phyloP scores from a whole-genome alignment of 1,140 invertebrate species.

The Pogonognathellus flavescens region DNA sequence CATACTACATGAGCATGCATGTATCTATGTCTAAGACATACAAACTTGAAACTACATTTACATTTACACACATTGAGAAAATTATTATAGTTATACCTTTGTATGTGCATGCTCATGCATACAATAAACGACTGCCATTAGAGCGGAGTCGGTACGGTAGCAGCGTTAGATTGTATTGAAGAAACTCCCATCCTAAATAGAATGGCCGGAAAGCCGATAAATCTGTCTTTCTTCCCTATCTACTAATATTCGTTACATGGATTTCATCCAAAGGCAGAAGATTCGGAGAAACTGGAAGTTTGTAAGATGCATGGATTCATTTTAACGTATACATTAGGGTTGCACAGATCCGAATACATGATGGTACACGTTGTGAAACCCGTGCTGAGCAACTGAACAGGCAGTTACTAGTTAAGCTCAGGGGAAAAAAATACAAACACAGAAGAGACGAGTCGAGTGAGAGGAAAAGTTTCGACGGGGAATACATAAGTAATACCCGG shows the following conservation, averaged over 20 bases:
- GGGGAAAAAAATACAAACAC: background rate
- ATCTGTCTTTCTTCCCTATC: conserved; percentile 49
- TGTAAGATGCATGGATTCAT: conserved; percentile 37
- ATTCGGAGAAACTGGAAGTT: conserved; percentile 32
- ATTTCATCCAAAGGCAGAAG: conserved; percentile 51
- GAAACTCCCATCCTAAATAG: conserved; percentile 51
- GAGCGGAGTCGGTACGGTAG: background rate
- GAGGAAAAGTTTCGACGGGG: conserved; percentile 50
- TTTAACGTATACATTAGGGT: conserved; percentile 19
- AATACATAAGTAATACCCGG: conserved; percentile 47
- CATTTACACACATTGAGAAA: background rate
- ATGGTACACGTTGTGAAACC: background rate
- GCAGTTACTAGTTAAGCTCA: background rate
- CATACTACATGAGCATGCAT: too few relatives aligned
- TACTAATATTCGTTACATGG: conserved; percentile 29
- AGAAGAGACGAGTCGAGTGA: conserved; percentile 13
- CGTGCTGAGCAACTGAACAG: background rate
- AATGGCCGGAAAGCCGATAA: conserved; percentile 56
- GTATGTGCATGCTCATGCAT: conserved; percentile 50
- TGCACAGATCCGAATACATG: background rate
- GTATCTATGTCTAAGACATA: too few relatives aligned
- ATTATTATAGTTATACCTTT: background rate
- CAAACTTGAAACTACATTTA: too few relatives aligned
- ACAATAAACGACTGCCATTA: conserved; percentile 53
- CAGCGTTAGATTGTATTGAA: conserved; percentile 40